These are phyloP conservation scores for Gerris buenoi DNA, from an alignment of 1,140 invertebrate genomes.

Conservation along the genomic window DNA sequence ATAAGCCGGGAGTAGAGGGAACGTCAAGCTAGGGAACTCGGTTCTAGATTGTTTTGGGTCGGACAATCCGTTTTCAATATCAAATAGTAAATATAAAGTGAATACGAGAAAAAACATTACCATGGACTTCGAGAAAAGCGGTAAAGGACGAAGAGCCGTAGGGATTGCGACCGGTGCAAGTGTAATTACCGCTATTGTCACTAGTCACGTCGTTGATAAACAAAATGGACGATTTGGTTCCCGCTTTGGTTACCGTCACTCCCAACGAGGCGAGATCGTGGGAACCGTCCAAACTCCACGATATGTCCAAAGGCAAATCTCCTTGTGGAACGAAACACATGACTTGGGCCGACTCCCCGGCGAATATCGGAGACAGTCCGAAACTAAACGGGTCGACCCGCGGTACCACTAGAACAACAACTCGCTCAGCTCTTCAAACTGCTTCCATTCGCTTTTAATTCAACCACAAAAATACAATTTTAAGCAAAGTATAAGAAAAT, in stretches of 20 bases:
- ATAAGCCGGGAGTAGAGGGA: constrained; percentile 2
- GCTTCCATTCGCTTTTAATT: no score
- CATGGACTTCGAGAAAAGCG: constrained; percentile 21
- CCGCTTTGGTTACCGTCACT: constrained; percentile 30
- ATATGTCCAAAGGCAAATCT: constrained; percentile 25
- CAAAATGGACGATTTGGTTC: constrained; percentile 35
- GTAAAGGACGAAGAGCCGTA: constrained; percentile 23
- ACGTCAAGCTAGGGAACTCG: no score
- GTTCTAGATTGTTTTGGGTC: no score
- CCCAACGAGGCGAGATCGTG: constrained; percentile 11
- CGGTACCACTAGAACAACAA: constrained; percentile 30
- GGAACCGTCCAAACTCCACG: constrained; percentile 23
- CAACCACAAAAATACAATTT: no score
- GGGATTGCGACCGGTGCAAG: constrained; percentile 33
- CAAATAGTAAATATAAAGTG: no score
- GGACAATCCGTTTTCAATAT: no score
- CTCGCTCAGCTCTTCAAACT: background rate
- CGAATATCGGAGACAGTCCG: constrained; percentile 27
- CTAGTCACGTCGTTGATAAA: constrained; percentile 33
- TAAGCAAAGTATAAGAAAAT: no score
- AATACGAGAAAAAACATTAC: constrained; percentile 17
- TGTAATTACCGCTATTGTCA: constrained; percentile 38
- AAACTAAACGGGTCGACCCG: constrained; percentile 35
- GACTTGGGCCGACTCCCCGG: constrained; percentile 31
- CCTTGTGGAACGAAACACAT: constrained; percentile 26